Evolutionary conservation across 2,888 invertebrate species (phyloP).

Genomic region (Drosophila sordidula): DNA sequence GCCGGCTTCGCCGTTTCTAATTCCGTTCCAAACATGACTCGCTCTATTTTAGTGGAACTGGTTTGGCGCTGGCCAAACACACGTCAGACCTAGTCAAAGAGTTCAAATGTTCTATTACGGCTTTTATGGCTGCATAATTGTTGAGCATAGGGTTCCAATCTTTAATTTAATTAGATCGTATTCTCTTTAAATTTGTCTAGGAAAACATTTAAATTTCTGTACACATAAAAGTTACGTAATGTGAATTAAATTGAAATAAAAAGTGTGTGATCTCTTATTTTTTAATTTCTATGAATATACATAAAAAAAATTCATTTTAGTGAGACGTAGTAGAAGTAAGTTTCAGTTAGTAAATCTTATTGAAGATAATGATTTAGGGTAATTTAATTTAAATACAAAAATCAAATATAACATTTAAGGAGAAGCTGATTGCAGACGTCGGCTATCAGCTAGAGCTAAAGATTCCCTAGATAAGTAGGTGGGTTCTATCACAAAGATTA

Average conservation of each 20-base stretch:
- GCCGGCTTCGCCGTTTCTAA: constrained; percentile 52
- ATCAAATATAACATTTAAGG: too few species aligned
- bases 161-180: constrained; percentile 35
- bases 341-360: too few species aligned
- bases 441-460: too few species aligned
- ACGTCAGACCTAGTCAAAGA: constrained; percentile 54
- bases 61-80: constrained; percentile 63
- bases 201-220: not conserved
- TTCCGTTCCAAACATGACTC: constrained; percentile 42
- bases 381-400: too few species aligned
- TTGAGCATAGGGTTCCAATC: constrained; percentile 35
- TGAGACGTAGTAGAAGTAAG: too few species aligned
- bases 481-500: too few species aligned
- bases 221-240: constrained; percentile 6
- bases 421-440: too few species aligned
- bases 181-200: constrained; percentile 14
- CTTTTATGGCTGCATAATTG: constrained; percentile 38
- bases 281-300: too few species aligned
- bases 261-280: constrained; percentile 8
- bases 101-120: constrained; percentile 44
- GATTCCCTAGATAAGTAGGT: too few species aligned
- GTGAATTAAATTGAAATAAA: constrained; percentile 10
- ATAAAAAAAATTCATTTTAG: too few species aligned
- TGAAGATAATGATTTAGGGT: too few species aligned
- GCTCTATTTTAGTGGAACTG: constrained; percentile 47